A percentile compares a stretch with the other conserved stretches of the same genome.
phyloP scores from a whole-genome alignment of 2,113 vertebrate species.

The Gnathonemus longibarbis region DNA sequence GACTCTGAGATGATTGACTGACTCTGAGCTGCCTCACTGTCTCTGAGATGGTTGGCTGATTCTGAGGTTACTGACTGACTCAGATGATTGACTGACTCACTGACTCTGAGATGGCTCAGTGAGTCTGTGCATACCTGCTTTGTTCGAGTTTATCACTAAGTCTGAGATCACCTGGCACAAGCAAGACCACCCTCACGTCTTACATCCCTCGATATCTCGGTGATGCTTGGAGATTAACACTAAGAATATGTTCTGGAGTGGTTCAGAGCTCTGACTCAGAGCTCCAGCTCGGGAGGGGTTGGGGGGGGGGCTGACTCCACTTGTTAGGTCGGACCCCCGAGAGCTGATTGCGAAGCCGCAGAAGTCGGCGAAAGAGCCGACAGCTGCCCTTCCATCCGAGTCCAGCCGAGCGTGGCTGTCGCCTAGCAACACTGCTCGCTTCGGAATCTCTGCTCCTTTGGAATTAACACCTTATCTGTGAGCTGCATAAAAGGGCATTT shows the following conservation, averaged over 20 bases:
- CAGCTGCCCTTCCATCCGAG: slow-evolving; percentile 16
- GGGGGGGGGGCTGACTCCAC: not conserved
- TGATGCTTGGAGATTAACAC: not conserved
- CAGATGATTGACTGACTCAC: no score
- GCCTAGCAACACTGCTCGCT: slow-evolving; percentile 25
- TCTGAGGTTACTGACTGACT: not conserved
- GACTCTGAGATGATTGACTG: not conserved
- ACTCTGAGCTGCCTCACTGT: not conserved
- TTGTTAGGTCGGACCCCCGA: slow-evolving; percentile 16
- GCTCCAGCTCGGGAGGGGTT: not conserved
- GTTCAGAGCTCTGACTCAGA: no score
- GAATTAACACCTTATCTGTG: slow-evolving; percentile 16
- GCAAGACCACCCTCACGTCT: not conserved
- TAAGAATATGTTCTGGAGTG: not conserved
- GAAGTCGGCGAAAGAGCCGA: not conserved
- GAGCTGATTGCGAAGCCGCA: not conserved
- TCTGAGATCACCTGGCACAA: no score
- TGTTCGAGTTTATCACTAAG: not conserved
- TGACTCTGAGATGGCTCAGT: not conserved
- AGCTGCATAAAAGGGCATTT: slow-evolving; percentile 12
- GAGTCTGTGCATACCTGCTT: not conserved
- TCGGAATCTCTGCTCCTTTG: not conserved
- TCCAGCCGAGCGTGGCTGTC: slow-evolving; percentile 2
- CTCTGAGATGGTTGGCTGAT: not conserved
- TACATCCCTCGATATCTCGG: not conserved